phyloP scores from a whole-genome alignment of 2,888 invertebrate species.

The Archips xylosteana region DNA sequence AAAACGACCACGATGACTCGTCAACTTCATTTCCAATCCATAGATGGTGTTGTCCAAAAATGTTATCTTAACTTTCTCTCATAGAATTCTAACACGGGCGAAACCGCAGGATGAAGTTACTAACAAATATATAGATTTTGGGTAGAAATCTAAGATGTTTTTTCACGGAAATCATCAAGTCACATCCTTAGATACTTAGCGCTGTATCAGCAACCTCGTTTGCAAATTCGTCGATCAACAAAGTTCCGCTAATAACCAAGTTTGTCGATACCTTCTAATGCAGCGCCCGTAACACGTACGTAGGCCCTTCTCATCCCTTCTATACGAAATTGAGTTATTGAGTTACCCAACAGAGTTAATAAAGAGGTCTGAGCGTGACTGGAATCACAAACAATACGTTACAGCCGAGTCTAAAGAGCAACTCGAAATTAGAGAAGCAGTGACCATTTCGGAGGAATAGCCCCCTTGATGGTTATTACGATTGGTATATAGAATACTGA shows the following conservation, averaged over 20 bases:
- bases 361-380: conserved; percentile 72
- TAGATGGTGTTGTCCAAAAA: too few species aligned
- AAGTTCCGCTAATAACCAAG: conserved; percentile 43
- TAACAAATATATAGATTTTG: too few species aligned
- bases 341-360: conserved; percentile 79
- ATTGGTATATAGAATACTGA: conserved; percentile 56
- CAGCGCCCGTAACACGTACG: conserved; percentile 69
- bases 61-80: too few species aligned
- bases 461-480: conserved; percentile 64
- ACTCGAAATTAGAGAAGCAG: conserved; percentile 61
- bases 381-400: conserved; percentile 57
- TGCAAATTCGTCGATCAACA: conserved; percentile 39
- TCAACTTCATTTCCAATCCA: too few species aligned
- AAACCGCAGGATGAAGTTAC: too few species aligned
- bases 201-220: conserved; percentile 33
- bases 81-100: too few species aligned
- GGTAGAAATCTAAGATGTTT: too few species aligned
- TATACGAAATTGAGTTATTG: conserved; percentile 79
- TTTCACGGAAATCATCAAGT: too few species aligned
- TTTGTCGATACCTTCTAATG: conserved; percentile 57
- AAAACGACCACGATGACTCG: too few species aligned
- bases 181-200: neutral
- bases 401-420: conserved; percentile 42
- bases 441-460: conserved; percentile 51
- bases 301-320: conserved; percentile 72